Base-by-base conservation (phyloP, 2,888 invertebrate species). In the Tetragnatha montana region DNA sequence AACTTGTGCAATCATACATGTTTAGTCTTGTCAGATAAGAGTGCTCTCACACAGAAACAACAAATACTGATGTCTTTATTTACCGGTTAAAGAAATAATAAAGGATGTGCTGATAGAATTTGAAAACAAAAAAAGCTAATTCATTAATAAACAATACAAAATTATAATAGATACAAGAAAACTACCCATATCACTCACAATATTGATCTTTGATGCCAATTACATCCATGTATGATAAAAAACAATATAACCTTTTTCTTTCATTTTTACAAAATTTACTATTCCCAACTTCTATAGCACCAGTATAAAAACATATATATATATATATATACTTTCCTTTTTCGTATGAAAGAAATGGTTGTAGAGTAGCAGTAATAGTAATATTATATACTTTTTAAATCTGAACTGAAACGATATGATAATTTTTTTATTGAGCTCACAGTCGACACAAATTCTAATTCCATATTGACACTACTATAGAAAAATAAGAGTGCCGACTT, bases 391-490 rank as follows among this genome's bases (percentile, higher is more conserved):
- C 51, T 78, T 82, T 73, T 60, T 71, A 82, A 82, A 74, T 82
- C 82, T 74, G 35, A 82, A 82, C 82, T 74, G 82, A 82, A 82
- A 82, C 82, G 82, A 82, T 82, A 82, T 82, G 82, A 82, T 82
- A 82, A 82, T 82, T 82, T 82, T 82, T 82, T 82, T 74, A 82
- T 82, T 82, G 82, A 82, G 82, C 82, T 82, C 82, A 73, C 82
- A 82, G 82, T 82, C 82, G 82, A 82, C 82, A 82, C 82, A 82
- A 82, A 82, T 82, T 82, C 82, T 82, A 82, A 82, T 82, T 82
- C 82, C 82, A 82, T 82, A 82, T 82, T 74, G 82, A 82, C 82
- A 82, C 82, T 82, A 82, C 82, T 82, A 82, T 82, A 82, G 82
- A 82, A 82, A 82, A 82, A 82, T 82, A 82, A 82, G 82, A 82